Conservation (phyloP, 2,888 invertebrate genomes). For the Sympetrum striolatum region DNA sequence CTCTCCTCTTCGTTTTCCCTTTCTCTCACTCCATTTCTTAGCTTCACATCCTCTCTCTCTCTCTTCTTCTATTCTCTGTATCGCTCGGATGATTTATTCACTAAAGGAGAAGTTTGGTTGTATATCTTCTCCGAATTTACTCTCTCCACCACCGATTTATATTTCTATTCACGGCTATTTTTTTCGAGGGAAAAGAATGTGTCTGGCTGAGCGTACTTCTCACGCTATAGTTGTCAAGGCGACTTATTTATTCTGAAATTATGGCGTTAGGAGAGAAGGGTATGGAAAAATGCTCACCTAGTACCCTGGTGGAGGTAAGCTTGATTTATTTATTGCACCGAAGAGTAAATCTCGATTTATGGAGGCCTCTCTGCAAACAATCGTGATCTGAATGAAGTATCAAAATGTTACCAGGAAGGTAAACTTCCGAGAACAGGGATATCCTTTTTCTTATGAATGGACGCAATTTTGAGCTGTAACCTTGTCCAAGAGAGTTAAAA, state of each 20-base stretch:
- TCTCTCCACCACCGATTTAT: background rate
- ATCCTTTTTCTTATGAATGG: too few species aligned
- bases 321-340: background rate
- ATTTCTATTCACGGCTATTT: background rate
- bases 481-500: too few species aligned
- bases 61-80: background rate
- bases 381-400: background rate
- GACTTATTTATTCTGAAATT: background rate
- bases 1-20: background rate
- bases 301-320: background rate
- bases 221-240: background rate
- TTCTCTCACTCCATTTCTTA: background rate
- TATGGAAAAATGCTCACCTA: background rate
- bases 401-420: background rate
- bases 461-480: too few species aligned
- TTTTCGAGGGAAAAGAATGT: background rate
- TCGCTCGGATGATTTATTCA: constrained; percentile 17
- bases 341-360: background rate
- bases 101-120: background rate
- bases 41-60: background rate
- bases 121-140: background rate
- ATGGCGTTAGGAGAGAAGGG: background rate
- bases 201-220: background rate
- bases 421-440: background rate
- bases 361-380: background rate